Evolutionary conservation across 2,113 vertebrate genomes (phyloP), one percentile per base, ranked within the genome.

Genomic region (Lynx canadensis): DNA sequence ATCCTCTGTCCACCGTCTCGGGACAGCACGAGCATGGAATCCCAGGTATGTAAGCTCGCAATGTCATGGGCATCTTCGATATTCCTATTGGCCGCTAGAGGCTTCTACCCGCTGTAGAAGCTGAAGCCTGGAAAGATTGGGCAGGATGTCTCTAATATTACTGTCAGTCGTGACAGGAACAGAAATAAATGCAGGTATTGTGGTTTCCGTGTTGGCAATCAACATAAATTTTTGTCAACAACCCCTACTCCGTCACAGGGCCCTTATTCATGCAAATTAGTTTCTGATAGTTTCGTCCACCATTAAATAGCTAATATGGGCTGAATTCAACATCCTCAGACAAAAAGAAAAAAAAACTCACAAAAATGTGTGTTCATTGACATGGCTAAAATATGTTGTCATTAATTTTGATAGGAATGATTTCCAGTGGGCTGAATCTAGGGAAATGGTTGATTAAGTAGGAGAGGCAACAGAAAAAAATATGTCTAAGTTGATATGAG

Each of bases 391-490:
- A 91, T 90, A 89, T 69, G 78, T 80, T 92, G 84, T 81, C 94
- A 36, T 94, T 95, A 95, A 93, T 94, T 97, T 92, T 96, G 89
- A 92, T 89, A 82, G 48, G 36, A 93, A 88, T 94, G 88, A 95
- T 93, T 97, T 97, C 82, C 89, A 97, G 80, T 88, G 81, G 66
- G 78, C 88, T 91, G 71, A 96, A 94, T 79, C 57, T 38, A 78
- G 71, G 66, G 76, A 95, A 94, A 93, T 69, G 65, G 80, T 63
- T 95, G 96, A 93, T 86, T 94, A 97, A 89, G 76, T 86, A 91
- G 45, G 83, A 96, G 79, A 94, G 36, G 87, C 25, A 93, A 71
- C 27, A 73, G 55, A 18, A 76, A 86, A 92, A 78, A 25, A 92
- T 36, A n/a, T 12, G 12, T 82, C 93, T 78, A 41, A n/a, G 15